Conservation (phyloP, 2,888 invertebrate species). For the Ceraclea dissimilis region DNA sequence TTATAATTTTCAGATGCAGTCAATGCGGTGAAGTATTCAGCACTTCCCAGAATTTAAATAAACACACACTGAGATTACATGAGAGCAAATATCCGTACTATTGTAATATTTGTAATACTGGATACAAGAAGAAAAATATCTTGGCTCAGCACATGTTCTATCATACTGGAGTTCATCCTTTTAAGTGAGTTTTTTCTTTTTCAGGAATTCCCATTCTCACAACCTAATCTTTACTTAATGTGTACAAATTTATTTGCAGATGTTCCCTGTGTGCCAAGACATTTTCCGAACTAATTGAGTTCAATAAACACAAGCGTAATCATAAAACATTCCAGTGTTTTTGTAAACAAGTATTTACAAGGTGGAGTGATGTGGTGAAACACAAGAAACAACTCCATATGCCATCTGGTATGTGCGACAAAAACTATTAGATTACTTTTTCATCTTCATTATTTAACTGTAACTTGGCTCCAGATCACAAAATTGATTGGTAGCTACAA, state of each 20-base stretch:
- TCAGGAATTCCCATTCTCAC: background rate
- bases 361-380: constrained; percentile 18
- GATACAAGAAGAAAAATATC: constrained; percentile 16
- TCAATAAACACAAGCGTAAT: constrained; percentile 17
- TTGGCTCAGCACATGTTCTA: constrained; percentile 18
- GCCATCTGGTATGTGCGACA: constrained; percentile 7
- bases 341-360: constrained; percentile 17
- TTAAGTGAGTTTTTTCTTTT: constrained; percentile 13
- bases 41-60: constrained; percentile 20
- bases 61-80: constrained; percentile 17
- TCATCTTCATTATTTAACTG: too few species aligned
- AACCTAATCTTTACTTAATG: background rate
- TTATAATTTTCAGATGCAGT: background rate
- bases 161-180: constrained; percentile 20
- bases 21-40: background rate
- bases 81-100: constrained; percentile 11
- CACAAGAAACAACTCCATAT: constrained; percentile 16
- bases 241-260: constrained; percentile 11
- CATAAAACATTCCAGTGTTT: constrained; percentile 19
- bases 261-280: constrained; percentile 18
- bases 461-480: background rate
- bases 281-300: constrained; percentile 13
- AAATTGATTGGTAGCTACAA: background rate
- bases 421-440: too few species aligned
- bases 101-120: constrained; percentile 16